These are phyloP conservation scores for Lobophora halterata DNA, from an alignment of 2,888 invertebrate genomes.

Conservation along the genomic window DNA sequence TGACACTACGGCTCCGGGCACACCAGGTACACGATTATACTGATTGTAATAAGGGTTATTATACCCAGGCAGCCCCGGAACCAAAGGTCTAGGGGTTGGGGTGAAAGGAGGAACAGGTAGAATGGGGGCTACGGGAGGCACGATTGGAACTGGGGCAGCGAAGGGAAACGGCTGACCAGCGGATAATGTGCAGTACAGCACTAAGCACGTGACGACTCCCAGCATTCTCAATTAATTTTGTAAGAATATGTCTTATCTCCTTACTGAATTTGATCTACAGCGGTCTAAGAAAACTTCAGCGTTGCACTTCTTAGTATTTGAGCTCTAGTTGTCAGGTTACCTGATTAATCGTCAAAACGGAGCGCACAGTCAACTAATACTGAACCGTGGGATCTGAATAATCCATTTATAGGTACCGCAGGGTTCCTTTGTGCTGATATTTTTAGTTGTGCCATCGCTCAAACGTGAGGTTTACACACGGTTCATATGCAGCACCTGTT, in stretches of 20 bases:
- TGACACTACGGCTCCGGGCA: conserved; percentile 52
- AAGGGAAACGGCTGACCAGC: conserved; percentile 31
- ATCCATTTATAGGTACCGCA: conserved; percentile 72
- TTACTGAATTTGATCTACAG: no score
- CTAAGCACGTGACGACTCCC: conserved; percentile 27
- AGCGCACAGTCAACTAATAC: conserved; percentile 57
- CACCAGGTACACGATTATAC: conserved; percentile 41
- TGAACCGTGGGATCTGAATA: conserved; percentile 65
- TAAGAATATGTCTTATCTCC: no score
- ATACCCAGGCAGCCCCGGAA: conserved; percentile 33
- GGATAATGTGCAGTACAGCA: conserved; percentile 31
- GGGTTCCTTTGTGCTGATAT: conserved; percentile 62
- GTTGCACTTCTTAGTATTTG: no score
- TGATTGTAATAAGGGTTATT: conserved; percentile 53
- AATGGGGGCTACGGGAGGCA: conserved; percentile 31
- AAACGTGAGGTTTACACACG: conserved; percentile 68
- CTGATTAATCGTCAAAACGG: conserved; percentile 41
- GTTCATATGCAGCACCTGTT: conserved; percentile 50
- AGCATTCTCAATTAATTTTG: conserved; percentile 46
- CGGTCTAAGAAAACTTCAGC: no score
- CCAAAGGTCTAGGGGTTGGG: conserved; percentile 32
- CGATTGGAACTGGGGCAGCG: conserved; percentile 27
- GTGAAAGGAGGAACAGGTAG: conserved; percentile 24
- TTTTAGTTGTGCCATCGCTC: conserved; percentile 70
- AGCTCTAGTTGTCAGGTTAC: no score